A percentile compares a stretch with the other conserved stretches of the same genome.
Evolutionary conservation across 2,113 vertebrate genomes (phyloP).

Genomic region (Tupaia tana): DNA sequence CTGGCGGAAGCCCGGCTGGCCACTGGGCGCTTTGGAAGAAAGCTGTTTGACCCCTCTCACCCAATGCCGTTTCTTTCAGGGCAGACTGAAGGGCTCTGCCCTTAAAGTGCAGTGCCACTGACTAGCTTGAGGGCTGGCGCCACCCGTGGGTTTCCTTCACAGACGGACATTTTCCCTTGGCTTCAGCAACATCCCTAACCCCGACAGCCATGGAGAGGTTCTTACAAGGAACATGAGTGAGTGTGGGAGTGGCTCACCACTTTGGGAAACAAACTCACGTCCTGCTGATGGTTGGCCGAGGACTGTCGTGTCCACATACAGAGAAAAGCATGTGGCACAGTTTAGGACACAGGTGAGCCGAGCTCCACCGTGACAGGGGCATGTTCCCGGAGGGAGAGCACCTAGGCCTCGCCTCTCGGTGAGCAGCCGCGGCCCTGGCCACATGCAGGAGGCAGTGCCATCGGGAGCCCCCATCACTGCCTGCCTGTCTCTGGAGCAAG

Average conservation of each 20-base stretch:
- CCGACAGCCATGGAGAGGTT: slow-evolving; percentile 83
- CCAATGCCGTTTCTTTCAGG: slow-evolving; percentile 77
- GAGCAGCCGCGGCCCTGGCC: slow-evolving; percentile 72
- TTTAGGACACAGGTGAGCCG: slow-evolving; percentile 82
- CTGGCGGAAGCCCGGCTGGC: slow-evolving; percentile 45
- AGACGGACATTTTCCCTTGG: slow-evolving; percentile 83
- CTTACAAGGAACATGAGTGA: slow-evolving; percentile 82
- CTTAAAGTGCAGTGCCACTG: slow-evolving; percentile 74
- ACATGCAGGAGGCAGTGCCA: slow-evolving; percentile 66
- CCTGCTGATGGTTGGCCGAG: slow-evolving; percentile 83
- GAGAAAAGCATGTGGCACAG: slow-evolving; percentile 82
- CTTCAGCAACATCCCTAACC: slow-evolving; percentile 83
- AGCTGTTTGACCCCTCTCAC: slow-evolving; percentile 75
- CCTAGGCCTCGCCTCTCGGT: slow-evolving; percentile 70
- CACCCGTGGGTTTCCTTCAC: slow-evolving; percentile 80
- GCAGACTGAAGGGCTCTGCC: slow-evolving; percentile 71
- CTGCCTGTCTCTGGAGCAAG: neutral
- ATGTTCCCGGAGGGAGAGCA: slow-evolving; percentile 66
- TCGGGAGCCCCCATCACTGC: too few species aligned
- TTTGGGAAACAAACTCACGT: slow-evolving; percentile 83
- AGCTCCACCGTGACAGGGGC: slow-evolving; percentile 79
- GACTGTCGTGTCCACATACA: slow-evolving; percentile 82
- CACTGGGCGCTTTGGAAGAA: slow-evolving; percentile 68
- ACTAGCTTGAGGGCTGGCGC: slow-evolving; percentile 77
- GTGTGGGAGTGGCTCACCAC: slow-evolving; percentile 83